phyloP scores from a whole-genome alignment of 2,888 invertebrate genomes.

The Trissolcus japonicus region DNA sequence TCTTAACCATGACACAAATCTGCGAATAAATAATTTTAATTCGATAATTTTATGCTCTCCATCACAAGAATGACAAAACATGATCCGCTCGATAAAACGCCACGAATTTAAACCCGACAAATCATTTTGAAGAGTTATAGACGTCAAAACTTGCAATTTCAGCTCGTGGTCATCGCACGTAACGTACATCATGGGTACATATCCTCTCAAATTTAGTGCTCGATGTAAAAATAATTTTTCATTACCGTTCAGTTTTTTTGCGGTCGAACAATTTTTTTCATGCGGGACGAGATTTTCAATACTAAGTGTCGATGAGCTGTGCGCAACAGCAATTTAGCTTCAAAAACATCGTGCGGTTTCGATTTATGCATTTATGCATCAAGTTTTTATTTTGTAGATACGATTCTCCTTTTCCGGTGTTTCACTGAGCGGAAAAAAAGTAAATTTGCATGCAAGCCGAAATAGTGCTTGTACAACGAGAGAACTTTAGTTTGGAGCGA shows the following conservation, averaged over 20 bases:
- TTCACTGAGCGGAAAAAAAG: not conserved
- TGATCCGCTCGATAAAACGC: no score
- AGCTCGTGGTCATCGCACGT: no score
- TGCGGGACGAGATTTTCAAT: no score
- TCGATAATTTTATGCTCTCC: no score
- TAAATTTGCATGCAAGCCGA: conserved; percentile 28
- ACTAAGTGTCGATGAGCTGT: no score
- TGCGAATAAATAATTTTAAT: no score
- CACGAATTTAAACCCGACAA: no score
- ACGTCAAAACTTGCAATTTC: no score
- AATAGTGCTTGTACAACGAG: conserved; percentile 16
- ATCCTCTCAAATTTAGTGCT: not conserved
- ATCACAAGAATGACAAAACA: no score
- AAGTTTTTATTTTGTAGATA: conserved; percentile 10
- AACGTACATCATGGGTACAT: no score
- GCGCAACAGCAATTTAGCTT: conserved; percentile 25
- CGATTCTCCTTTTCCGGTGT: not conserved
- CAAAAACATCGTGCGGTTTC: conserved; percentile 19
- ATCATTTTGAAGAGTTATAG: no score
- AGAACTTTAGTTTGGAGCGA: conserved; percentile 9
- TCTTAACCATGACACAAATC: no score
- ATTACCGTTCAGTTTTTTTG: conserved; percentile 6
- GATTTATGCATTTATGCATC: conserved; percentile 37
- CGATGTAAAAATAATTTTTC: not conserved
- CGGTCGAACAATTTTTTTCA: conserved; percentile 1